Percentiles rank a stretch among this genome's conserved stretches.
Conservation (phyloP, 2,888 invertebrate species). For the Polyommatus icarus region DNA sequence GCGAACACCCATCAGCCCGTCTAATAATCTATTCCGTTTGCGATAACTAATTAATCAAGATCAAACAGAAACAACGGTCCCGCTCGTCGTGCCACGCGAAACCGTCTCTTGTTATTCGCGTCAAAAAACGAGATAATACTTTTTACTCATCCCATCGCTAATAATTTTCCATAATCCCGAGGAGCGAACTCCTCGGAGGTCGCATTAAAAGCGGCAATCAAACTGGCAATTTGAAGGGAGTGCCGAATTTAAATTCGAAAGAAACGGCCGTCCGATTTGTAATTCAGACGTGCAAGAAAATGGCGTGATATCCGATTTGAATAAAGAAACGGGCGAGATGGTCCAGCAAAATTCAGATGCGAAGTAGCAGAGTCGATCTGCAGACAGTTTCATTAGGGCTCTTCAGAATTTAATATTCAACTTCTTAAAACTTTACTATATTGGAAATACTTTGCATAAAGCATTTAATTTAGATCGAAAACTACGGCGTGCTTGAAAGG, state of each 20-base stretch:
- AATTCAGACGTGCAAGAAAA: constrained; percentile 75
- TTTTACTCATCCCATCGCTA: constrained; percentile 46
- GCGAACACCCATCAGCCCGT: constrained; percentile 49
- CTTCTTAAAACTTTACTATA: constrained; percentile 14
- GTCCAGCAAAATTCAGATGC: constrained; percentile 37
- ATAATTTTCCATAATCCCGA: constrained; percentile 55
- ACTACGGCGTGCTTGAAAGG: background rate
- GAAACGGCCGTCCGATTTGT: constrained; percentile 73
- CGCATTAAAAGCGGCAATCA: constrained; percentile 74
- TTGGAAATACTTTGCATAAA: constrained; percentile 11
- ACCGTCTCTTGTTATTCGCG: constrained; percentile 46
- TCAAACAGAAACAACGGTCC: constrained; percentile 66
- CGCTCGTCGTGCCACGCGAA: constrained; percentile 46
- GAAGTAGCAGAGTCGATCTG: constrained; percentile 33
- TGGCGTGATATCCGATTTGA: constrained; percentile 68
- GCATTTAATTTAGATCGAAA: background rate
- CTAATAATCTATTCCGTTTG: constrained; percentile 73
- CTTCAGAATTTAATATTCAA: constrained; percentile 17
- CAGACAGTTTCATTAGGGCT: constrained; percentile 21
- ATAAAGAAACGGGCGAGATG: constrained; percentile 55
- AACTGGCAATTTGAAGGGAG: constrained; percentile 71
- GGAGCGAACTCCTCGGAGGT: constrained; percentile 61
- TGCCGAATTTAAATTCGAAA: constrained; percentile 68
- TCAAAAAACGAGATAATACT: constrained; percentile 42
- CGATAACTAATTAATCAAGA: constrained; percentile 72